A percentile compares a stretch with the other conserved stretches of the same genome.
Evolutionary conservation across 2,113 vertebrate species (phyloP).

Genomic region (Pantherophis guttatus): DNA sequence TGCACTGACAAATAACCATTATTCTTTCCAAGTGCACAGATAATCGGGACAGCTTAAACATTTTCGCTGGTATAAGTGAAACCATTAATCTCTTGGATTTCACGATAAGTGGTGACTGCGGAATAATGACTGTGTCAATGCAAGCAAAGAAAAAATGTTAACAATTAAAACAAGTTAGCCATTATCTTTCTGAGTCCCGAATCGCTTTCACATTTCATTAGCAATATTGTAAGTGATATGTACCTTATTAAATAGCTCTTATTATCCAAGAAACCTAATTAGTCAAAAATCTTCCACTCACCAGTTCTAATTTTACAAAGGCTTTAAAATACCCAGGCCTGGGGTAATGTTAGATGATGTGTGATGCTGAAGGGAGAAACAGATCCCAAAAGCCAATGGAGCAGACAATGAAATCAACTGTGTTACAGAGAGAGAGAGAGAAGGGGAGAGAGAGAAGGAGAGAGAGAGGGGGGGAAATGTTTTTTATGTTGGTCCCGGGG

Average conservation of each 20-base stretch:
- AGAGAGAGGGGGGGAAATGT: background rate
- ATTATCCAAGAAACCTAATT: slow-evolving; percentile 85
- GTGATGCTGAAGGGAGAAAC: slow-evolving; percentile 52
- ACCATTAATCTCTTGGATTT: slow-evolving; percentile 99
- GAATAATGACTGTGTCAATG: slow-evolving; percentile 98
- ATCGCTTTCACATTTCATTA: slow-evolving; percentile 89
- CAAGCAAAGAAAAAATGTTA: slow-evolving; percentile 87
- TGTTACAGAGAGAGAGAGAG: background rate
- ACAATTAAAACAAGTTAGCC: slow-evolving; percentile 98
- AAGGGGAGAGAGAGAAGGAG: too few species aligned
- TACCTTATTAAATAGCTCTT: slow-evolving; percentile 85
- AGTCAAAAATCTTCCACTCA: slow-evolving; percentile 77
- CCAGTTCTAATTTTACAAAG: slow-evolving; percentile 71
- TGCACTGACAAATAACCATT: slow-evolving; percentile 99
- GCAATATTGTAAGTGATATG: slow-evolving; percentile 84
- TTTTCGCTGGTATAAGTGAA: slow-evolving; percentile 97
- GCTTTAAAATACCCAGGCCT: slow-evolving; percentile 57
- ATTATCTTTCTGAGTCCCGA: slow-evolving; percentile 83
- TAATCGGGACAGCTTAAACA: slow-evolving; percentile 99
- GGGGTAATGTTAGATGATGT: slow-evolving; percentile 49
- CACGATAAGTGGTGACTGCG: slow-evolving; percentile 94
- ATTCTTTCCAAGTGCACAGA: slow-evolving; percentile 97
- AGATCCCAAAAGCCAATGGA: slow-evolving; percentile 28
- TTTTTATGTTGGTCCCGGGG: background rate
- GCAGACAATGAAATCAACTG: background rate